These are phyloP conservation scores for Coleophora deauratella DNA, from an alignment of 2,888 invertebrate genomes.

Conservation along the genomic window DNA sequence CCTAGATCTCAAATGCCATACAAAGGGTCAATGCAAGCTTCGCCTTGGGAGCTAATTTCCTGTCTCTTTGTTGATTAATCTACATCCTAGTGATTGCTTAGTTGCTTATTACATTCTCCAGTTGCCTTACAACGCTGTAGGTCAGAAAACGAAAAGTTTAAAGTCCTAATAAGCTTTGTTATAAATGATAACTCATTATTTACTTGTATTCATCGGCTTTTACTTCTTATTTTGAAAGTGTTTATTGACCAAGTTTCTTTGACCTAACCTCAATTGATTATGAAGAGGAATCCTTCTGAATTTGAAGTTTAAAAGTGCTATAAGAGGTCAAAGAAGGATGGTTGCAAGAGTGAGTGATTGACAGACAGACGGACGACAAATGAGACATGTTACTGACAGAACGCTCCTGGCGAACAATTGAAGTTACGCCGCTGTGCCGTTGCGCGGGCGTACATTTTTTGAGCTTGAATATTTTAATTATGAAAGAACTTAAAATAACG, in stretches of 20 bases:
- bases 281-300: too few species aligned
- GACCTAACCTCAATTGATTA: background rate
- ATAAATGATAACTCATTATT: conserved; percentile 10
- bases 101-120: background rate
- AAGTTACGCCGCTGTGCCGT: conserved; percentile 11
- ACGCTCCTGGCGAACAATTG: conserved; percentile 21
- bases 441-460: conserved; percentile 5
- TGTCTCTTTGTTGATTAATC: conserved; percentile 35
- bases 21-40: conserved; percentile 28
- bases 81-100: conserved; percentile 8
- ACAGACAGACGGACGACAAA: conserved; percentile 28
- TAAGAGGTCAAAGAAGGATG: too few species aligned
- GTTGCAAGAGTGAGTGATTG: conserved; percentile 20
- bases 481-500: too few species aligned
- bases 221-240: conserved; percentile 1
- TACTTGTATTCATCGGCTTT: background rate
- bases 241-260: background rate
- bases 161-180: conserved; percentile 3
- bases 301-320: too few species aligned
- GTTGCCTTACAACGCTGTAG: background rate
- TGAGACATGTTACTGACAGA: conserved; percentile 22
- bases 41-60: conserved; percentile 37
- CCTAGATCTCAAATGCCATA: conserved; percentile 29
- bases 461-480: too few species aligned
- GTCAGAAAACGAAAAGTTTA: background rate